Percentiles rank a stretch among this genome's conserved stretches.
phyloP scores from a whole-genome alignment of 2,888 invertebrate genomes.

The Fragum whitleyi region DNA sequence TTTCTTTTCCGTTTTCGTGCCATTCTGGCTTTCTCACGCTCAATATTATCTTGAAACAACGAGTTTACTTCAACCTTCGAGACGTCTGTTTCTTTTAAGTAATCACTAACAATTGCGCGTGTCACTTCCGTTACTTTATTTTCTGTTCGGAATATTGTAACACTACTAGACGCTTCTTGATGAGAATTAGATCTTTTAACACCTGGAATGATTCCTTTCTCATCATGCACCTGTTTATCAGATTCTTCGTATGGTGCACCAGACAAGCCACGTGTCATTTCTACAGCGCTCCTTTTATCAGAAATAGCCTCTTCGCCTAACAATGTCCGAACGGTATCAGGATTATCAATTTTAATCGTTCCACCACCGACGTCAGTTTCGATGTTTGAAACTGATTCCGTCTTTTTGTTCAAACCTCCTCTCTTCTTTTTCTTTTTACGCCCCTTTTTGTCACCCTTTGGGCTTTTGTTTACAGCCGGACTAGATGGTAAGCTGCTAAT shows the following conservation, averaged over 20 bases:
- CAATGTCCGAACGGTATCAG: background rate
- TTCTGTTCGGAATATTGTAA: background rate
- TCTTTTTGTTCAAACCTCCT: background rate
- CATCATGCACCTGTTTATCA: no score
- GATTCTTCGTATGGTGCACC: no score
- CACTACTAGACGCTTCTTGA: background rate
- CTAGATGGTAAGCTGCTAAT: background rate
- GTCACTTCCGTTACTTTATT: constrained; percentile 4
- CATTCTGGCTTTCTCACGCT: background rate
- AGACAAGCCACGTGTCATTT: background rate
- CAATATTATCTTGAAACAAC: background rate
- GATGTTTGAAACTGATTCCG: background rate
- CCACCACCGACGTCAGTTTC: background rate
- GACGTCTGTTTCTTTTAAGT: constrained; percentile 17
- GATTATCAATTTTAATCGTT: constrained; percentile 6
- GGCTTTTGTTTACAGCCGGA: background rate
- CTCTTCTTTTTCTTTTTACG: background rate
- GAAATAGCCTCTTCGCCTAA: background rate
- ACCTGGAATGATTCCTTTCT: no score
- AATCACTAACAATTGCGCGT: constrained; percentile 8
- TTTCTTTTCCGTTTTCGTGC: background rate
- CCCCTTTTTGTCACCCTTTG: background rate
- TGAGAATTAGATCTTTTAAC: background rate
- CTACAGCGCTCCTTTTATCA: background rate
- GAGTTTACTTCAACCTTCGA: constrained; percentile 5